These are phyloP conservation scores for Formica selysi DNA, from an alignment of 1,140 invertebrate species.

Conservation along the genomic window DNA sequence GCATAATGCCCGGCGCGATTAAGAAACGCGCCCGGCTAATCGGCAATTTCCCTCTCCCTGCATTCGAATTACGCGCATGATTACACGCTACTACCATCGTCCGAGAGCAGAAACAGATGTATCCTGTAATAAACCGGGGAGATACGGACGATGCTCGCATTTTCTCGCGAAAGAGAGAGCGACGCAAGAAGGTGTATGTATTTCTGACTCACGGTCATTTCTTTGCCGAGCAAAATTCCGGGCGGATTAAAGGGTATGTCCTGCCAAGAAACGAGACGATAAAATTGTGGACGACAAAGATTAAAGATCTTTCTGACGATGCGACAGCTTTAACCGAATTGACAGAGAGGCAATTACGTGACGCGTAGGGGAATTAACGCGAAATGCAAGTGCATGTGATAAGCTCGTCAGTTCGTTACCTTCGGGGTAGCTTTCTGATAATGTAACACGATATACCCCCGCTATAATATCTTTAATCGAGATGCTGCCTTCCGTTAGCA, in stretches of 20 bases:
- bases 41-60: slow-evolving; percentile 80
- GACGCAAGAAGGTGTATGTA: slow-evolving; percentile 25
- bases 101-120: slow-evolving; percentile 76
- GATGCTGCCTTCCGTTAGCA: too few relatives aligned
- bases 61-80: slow-evolving; percentile 81
- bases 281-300: neutral
- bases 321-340: slow-evolving; percentile 63
- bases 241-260: slow-evolving; percentile 7
- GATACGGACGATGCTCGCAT: slow-evolving; percentile 45
- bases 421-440: neutral
- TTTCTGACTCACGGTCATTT: slow-evolving; percentile 37
- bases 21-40: slow-evolving; percentile 77
- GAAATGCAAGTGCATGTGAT: slow-evolving; percentile 11
- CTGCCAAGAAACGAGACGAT: neutral
- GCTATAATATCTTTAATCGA: too few relatives aligned
- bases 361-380: slow-evolving; percentile 32
- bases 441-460: neutral
- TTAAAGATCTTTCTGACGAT: slow-evolving; percentile 50
- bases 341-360: slow-evolving; percentile 48
- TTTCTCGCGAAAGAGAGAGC: slow-evolving; percentile 55
- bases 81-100: slow-evolving; percentile 76
- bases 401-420: neutral
- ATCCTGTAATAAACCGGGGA: slow-evolving; percentile 79
- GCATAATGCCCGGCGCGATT: slow-evolving; percentile 67
- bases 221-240: slow-evolving; percentile 33